A percentile compares a stretch with the other conserved stretches of the same genome.
Conservation (phyloP, 2,888 invertebrate genomes). For the Polia nebulosa region DNA sequence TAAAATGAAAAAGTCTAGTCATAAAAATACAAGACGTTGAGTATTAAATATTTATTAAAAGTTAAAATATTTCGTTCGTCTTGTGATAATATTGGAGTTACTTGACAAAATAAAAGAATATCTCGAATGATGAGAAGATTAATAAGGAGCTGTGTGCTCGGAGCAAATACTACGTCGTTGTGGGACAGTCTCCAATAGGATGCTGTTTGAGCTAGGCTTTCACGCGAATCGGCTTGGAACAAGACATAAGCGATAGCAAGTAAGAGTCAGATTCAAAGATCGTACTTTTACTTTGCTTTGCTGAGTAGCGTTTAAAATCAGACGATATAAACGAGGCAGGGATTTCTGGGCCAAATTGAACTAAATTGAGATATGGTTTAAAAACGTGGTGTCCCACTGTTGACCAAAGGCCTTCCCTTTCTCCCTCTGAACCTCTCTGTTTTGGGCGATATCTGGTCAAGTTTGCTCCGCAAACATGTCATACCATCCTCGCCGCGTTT, state of each 20-base stretch:
- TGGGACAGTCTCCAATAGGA: slow-evolving; percentile 36
- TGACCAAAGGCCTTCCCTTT: too few species aligned
- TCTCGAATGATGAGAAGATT: slow-evolving; percentile 39
- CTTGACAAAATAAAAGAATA: slow-evolving; percentile 20
- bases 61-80: slow-evolving; percentile 24
- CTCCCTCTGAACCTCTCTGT: too few species aligned
- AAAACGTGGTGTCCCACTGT: neutral
- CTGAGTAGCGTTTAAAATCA: neutral
- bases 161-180: slow-evolving; percentile 29
- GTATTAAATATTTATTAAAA: slow-evolving; percentile 9
- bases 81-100: slow-evolving; percentile 12
- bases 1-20: neutral
- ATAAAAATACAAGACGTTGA: slow-evolving; percentile 10
- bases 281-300: neutral
- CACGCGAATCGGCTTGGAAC: neutral
- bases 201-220: slow-evolving; percentile 52
- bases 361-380: too few species aligned
- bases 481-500: too few species aligned
- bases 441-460: too few species aligned
- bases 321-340: neutral
- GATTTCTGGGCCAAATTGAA: too few species aligned
- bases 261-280: neutral
- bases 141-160: slow-evolving; percentile 42
- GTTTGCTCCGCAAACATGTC: too few species aligned
- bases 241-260: slow-evolving; percentile 11